These are phyloP conservation scores for Bombus fervidus DNA, from an alignment of 1,140 invertebrate species.

Conservation along the genomic window DNA sequence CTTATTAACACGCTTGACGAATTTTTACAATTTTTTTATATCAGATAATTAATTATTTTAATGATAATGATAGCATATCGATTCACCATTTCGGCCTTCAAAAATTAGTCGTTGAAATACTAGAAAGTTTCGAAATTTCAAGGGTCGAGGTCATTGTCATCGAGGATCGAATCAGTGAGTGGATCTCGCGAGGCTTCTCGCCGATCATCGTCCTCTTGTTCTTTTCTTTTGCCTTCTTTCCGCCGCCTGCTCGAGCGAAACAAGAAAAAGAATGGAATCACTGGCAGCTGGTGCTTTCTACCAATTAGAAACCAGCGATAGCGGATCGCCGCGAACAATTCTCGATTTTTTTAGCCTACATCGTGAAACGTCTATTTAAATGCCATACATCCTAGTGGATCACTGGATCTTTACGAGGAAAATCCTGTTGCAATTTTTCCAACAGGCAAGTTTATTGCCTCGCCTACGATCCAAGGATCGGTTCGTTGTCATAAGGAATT, in stretches of 20 bases:
- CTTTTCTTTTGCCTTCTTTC: not conserved
- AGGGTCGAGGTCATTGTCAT: not conserved
- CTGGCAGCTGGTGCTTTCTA: conserved; percentile 9
- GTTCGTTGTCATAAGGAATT: no score
- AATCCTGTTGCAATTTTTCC: conserved; percentile 2
- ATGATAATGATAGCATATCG: no score
- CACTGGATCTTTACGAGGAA: not conserved
- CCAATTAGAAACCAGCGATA: conserved; percentile 29
- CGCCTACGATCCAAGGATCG: not conserved
- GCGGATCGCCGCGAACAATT: conserved; percentile 3
- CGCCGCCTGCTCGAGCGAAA: not conserved
- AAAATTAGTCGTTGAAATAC: not conserved
- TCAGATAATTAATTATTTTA: no score
- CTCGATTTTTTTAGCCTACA: not conserved
- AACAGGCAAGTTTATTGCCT: not conserved
- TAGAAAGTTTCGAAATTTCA: not conserved
- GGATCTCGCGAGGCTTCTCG: not conserved
- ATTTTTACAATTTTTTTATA: no score
- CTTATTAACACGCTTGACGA: no score
- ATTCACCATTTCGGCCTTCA: not conserved
- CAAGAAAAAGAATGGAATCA: not conserved
- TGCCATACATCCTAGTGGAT: not conserved
- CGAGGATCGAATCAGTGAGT: not conserved
- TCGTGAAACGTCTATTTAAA: conserved; percentile 23
- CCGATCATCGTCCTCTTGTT: not conserved